A percentile compares a stretch with the other conserved stretches of the same genome.
phyloP scores from a whole-genome alignment of 2,888 invertebrate species.

The Leptopilina drosophilae region DNA sequence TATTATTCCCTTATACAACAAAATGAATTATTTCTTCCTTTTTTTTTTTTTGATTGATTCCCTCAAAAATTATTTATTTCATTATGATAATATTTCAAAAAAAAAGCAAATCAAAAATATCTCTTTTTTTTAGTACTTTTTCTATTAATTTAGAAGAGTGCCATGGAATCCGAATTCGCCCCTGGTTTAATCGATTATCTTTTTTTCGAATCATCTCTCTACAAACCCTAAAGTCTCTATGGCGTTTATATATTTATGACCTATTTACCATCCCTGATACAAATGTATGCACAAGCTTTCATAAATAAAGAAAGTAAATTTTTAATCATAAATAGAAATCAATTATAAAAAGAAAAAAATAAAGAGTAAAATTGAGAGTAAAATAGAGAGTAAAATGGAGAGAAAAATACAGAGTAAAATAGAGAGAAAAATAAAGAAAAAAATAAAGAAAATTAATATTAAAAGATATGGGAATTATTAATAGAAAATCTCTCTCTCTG shows the following conservation, averaged over 20 bases:
- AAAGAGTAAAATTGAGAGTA: too few relatives aligned
- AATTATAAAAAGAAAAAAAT: too few relatives aligned
- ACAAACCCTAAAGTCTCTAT: slow-evolving; percentile 6
- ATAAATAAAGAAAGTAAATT: not conserved
- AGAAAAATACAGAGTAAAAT: too few relatives aligned
- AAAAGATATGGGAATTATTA: too few relatives aligned
- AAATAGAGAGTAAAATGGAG: too few relatives aligned
- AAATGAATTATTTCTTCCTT: not conserved
- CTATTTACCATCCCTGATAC: slow-evolving; percentile 46
- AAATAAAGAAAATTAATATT: too few relatives aligned
- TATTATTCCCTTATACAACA: too few relatives aligned
- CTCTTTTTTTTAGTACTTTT: not conserved
- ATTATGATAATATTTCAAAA: too few relatives aligned
- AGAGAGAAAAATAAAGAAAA: too few relatives aligned
- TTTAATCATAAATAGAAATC: too few relatives aligned
- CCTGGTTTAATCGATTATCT: slow-evolving; percentile 33
- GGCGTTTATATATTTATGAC: slow-evolving; percentile 44
- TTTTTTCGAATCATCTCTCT: slow-evolving; percentile 24
- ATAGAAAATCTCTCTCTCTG: too few relatives aligned
- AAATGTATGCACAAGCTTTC: slow-evolving; percentile 26
- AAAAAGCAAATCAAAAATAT: not conserved
- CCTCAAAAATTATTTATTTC: not conserved
- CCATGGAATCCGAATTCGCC: not conserved
- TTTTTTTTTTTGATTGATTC: not conserved
- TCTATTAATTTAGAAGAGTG: slow-evolving; percentile 8